A percentile compares a stretch with the other conserved stretches of the same genome.
phyloP scores from a whole-genome alignment of 2,888 invertebrate genomes.

The Morpho deidamia region DNA sequence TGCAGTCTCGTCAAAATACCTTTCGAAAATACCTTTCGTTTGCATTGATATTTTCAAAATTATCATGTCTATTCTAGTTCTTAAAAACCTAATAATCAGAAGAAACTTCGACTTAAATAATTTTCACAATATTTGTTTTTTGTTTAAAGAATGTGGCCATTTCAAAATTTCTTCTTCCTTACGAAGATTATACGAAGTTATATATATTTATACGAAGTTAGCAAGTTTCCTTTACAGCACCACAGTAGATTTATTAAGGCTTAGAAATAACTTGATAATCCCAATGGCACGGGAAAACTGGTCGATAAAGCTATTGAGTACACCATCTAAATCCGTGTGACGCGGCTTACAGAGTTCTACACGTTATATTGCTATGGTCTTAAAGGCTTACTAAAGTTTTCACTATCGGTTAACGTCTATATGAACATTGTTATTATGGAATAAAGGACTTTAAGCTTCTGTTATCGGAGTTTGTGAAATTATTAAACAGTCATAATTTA shows the following conservation, averaged over 20 bases:
- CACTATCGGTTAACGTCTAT: slow-evolving; percentile 6
- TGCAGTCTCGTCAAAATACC: too few species aligned
- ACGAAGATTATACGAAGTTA: too few species aligned
- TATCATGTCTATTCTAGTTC: too few species aligned
- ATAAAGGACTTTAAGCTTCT: neutral
- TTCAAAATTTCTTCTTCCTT: too few species aligned
- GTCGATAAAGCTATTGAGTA: slow-evolving; percentile 7
- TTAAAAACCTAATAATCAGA: too few species aligned
- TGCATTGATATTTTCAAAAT: too few species aligned
- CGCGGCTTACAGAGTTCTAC: slow-evolving; percentile 1
- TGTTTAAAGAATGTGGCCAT: too few species aligned
- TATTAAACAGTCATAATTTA: too few species aligned
- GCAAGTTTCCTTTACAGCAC: neutral
- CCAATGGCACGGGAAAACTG: slow-evolving; percentile 3
- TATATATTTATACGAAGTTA: neutral
- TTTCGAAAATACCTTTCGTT: too few species aligned
- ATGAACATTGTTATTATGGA: neutral
- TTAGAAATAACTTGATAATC: slow-evolving; percentile 4
- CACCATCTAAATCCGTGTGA: slow-evolving; percentile 6
- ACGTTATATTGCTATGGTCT: slow-evolving; percentile 4
- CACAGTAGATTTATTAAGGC: neutral
- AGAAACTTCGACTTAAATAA: too few species aligned
- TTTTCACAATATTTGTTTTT: too few species aligned
- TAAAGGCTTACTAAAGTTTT: slow-evolving; percentile 6
- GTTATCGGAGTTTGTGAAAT: too few species aligned